A percentile compares a stretch with the other conserved stretches of the same genome.
These are phyloP conservation scores for Neodon shergylaensis DNA, from an alignment of 2,113 vertebrate genomes.

Conservation along the genomic window DNA sequence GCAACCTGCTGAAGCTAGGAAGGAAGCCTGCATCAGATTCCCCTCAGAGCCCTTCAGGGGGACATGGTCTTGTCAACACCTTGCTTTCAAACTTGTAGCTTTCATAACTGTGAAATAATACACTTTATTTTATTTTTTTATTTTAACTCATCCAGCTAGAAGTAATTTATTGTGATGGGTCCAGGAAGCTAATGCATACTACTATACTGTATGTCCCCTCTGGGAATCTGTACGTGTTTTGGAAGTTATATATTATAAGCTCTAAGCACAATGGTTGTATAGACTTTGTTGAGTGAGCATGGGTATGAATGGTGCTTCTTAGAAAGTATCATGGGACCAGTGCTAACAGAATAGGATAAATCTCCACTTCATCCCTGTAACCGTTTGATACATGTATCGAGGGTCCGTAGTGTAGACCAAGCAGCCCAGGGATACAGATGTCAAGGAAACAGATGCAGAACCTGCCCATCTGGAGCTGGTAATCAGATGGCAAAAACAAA, in stretches of 20 bases:
- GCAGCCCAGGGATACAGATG: neutral
- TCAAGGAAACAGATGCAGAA: neutral
- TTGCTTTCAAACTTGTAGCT: neutral
- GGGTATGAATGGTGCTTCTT: neutral
- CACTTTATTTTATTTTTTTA: neutral
- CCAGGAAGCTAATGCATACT: neutral
- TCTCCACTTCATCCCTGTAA: neutral
- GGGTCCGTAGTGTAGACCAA: neutral
- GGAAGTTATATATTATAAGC: neutral
- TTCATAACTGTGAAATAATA: neutral
- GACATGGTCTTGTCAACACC: neutral
- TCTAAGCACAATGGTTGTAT: accelerated
- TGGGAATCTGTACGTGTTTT: neutral
- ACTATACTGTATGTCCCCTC: accelerated
- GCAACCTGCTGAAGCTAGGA: neutral
- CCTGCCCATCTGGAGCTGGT: neutral
- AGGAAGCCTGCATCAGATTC: neutral
- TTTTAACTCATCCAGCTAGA: neutral
- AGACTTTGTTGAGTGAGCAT: neutral
- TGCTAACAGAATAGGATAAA: neutral
- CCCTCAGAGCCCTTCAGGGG: neutral
- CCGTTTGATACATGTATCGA: neutral
- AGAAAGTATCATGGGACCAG: neutral
- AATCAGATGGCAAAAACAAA: neutral
- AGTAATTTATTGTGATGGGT: neutral